Conservation (phyloP, 2,797 vertebrate species). For the Cyprinella venusta region DNA sequence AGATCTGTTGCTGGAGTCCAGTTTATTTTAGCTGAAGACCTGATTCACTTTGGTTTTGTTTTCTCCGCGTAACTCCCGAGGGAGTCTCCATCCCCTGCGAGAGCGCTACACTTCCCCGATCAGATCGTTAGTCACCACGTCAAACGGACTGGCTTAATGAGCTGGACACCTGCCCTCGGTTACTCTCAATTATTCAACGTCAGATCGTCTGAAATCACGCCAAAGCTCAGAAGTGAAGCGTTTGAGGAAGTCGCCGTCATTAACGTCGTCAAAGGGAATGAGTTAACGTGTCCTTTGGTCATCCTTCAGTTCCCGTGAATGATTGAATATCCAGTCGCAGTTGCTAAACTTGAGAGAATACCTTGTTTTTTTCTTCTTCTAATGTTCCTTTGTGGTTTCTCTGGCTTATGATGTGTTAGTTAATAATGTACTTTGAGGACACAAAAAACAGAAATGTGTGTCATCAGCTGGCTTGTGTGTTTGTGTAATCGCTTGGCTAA, state of each 20-base stretch:
- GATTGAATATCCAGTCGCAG: neutral
- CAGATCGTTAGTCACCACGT: constrained; percentile 10
- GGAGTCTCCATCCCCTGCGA: neutral
- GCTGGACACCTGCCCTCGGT: constrained; percentile 28
- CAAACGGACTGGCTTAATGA: constrained; percentile 32
- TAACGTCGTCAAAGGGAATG: constrained; percentile 20
- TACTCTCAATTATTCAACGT: constrained; percentile 29
- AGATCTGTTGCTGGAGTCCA: constrained; percentile 23
- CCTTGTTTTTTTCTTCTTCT: constrained; percentile 14
- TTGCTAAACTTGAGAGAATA: neutral
- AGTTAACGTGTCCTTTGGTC: constrained; percentile 13
- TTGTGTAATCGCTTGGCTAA: neutral
- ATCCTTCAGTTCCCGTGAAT: constrained; percentile 27
- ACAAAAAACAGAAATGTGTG: constrained; percentile 11
- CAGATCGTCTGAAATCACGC: constrained; percentile 14
- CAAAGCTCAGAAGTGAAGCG: neutral
- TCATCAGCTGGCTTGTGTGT: neutral
- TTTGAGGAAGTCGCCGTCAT: constrained; percentile 4
- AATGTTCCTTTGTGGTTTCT: constrained; percentile 22
- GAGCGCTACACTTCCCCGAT: neutral
- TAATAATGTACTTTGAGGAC: neutral
- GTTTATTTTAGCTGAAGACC: constrained; percentile 26
- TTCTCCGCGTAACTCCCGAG: constrained; percentile 5
- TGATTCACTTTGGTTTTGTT: constrained; percentile 5
- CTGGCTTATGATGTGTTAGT: neutral